Percentiles rank a stretch among this genome's conserved stretches.
These are phyloP conservation scores for Hesperophylax magnus DNA, from an alignment of 1,140 invertebrate species.

Conservation along the genomic window DNA sequence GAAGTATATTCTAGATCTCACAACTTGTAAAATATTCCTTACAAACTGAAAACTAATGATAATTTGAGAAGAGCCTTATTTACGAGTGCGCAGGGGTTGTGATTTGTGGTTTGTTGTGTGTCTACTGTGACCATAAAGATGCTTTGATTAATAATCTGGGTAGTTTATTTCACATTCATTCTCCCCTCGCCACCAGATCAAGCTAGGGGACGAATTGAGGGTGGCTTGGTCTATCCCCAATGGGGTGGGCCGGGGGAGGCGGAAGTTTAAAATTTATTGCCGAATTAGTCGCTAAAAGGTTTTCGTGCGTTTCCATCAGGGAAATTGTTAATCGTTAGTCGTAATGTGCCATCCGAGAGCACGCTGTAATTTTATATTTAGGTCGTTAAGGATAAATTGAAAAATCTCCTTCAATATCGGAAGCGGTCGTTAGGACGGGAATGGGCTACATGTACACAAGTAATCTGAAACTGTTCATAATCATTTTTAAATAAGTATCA, in stretches of 20 bases:
- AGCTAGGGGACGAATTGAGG: slow-evolving; percentile 3
- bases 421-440: not conserved
- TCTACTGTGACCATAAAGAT: slow-evolving; percentile 50
- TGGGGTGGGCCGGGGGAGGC: slow-evolving; percentile 7
- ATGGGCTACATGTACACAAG: too few species aligned
- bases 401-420: slow-evolving; percentile 1
- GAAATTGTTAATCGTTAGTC: slow-evolving; percentile 55
- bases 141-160: slow-evolving; percentile 50
- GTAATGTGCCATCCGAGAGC: slow-evolving; percentile 35
- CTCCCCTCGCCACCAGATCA: slow-evolving; percentile 15
- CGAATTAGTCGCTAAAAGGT: slow-evolving; percentile 57
- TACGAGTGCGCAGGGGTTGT: not conserved
- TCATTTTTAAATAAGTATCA: too few species aligned
- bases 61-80: not conserved
- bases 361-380: slow-evolving; percentile 12
- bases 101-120: slow-evolving; percentile 56
- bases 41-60: not conserved
- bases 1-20: too few species aligned
- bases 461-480: too few species aligned
- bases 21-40: too few species aligned
- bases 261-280: slow-evolving; percentile 58
- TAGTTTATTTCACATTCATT: slow-evolving; percentile 51
- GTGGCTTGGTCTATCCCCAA: not conserved
- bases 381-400: slow-evolving; percentile 17
- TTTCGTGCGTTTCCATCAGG: slow-evolving; percentile 43